A percentile compares a stretch with the other conserved stretches of the same genome.
Evolutionary conservation across 2,888 invertebrate species (phyloP).

Genomic region (Nomada fucata): DNA sequence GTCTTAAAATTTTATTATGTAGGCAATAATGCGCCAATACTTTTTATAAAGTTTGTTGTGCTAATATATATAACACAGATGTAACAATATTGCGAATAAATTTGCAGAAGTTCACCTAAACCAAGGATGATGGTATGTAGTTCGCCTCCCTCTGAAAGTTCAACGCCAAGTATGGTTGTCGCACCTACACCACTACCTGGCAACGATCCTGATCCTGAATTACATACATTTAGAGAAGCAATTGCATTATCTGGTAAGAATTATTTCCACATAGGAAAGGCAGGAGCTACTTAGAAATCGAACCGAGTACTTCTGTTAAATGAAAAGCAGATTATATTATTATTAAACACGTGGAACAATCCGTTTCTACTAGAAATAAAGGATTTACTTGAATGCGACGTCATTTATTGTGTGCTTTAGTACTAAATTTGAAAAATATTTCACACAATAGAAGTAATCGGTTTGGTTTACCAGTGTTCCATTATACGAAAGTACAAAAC

Average conservation of each 20-base stretch:
- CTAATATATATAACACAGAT: slow-evolving; percentile 15
- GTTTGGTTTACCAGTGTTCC: no score
- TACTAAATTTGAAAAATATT: no score
- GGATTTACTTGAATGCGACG: no score
- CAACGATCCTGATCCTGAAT: slow-evolving; percentile 86
- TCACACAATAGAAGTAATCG: no score
- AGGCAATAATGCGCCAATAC: slow-evolving; percentile 24
- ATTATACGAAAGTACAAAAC: no score
- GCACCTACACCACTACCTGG: slow-evolving; percentile 82
- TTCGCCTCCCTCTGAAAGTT: slow-evolving; percentile 83
- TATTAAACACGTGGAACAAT: no score
- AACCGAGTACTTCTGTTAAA: not conserved
- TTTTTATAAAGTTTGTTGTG: slow-evolving; percentile 25
- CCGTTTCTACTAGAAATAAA: no score
- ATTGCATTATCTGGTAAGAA: slow-evolving; percentile 87
- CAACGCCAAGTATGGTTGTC: slow-evolving; percentile 84
- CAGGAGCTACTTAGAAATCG: no score
- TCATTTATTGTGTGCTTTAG: no score
- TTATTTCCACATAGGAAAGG: not conserved
- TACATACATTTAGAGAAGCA: slow-evolving; percentile 91
- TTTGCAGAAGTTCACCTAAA: slow-evolving; percentile 85
- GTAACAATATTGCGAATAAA: slow-evolving; percentile 19
- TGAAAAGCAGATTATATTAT: not conserved
- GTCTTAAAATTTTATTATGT: slow-evolving; percentile 16
- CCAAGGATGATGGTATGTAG: slow-evolving; percentile 84